Base-by-base conservation (phyloP, 2,113 vertebrate genomes). In the Pomatorhinus ruficollis region DNA sequence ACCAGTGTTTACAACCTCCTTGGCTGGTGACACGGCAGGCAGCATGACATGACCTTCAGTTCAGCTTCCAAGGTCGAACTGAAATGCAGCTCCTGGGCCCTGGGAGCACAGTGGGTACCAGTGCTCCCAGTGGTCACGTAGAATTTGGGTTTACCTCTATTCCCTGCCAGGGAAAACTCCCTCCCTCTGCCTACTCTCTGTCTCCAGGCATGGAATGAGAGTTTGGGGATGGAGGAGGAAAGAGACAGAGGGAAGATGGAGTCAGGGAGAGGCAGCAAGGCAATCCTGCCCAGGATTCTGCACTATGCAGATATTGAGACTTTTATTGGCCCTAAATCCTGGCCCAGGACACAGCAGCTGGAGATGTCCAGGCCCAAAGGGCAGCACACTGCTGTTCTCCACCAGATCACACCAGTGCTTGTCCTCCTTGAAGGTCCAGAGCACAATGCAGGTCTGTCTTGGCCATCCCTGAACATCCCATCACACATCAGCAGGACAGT, bases 1-100 rank as follows among this genome's bases (percentile, higher is more conserved):
- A 85, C 60, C 89, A 66, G 44, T 78, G 64, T 82, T 96, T 91
- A 57, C 60, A 84, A 53, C 80, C 37, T 83, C 66, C 77, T 44
- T 64, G 79, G 76, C 78, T 83, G 75, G 49, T 39, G 87, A 60
- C 44, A 59, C 69, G 70, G 85, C 65, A 75, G 63, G 22, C 61
- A 33, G 63, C 1, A 6, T n/a, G 78, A 31, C 65, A 24, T 2
- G 16, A 61, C 87, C 75, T 85, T 83, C 25, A 4, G 44, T 25
- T 90, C 2, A 65, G 71, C 33, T 54, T 54, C 69, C 81, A 88
- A 91, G 60, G 83, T 60, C 17, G 7, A 28, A n/a, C 9, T 74
- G 63, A 78, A 53, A 12, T 31, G 57, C 60, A 63, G 30, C 60
- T 53, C 49, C 44, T 19, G 37, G 27, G 64, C 2, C 6, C 31